Evolutionary conservation across 2,113 vertebrate species (phyloP).

Genomic region (Silurus glanis): DNA sequence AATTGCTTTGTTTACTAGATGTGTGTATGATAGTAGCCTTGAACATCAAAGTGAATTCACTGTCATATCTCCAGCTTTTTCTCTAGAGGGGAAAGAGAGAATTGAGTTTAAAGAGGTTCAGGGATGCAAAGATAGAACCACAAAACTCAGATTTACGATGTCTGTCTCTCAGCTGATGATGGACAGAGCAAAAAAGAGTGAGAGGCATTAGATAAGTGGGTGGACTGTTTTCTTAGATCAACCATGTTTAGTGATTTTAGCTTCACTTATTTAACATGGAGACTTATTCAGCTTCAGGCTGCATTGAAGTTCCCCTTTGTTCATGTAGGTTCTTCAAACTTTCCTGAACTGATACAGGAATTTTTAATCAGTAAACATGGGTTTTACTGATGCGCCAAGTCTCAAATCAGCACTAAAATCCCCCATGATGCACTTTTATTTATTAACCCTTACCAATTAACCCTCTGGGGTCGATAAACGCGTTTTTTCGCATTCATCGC

Average conservation of each 20-base stretch:
- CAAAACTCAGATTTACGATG: neutral
- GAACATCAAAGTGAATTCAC: neutral
- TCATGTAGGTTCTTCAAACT: neutral
- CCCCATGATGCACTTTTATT: too few species aligned
- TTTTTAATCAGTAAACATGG: neutral
- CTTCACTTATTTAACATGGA: neutral
- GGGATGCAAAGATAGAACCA: slow-evolving; percentile 32
- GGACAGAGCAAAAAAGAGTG: slow-evolving; percentile 25
- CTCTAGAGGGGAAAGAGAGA: slow-evolving; percentile 4
- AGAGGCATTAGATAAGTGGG: slow-evolving; percentile 30
- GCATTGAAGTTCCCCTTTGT: neutral
- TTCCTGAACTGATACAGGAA: neutral
- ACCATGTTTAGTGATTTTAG: slow-evolving; percentile 8
- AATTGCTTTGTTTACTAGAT: neutral
- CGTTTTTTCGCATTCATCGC: too few species aligned
- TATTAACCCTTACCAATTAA: too few species aligned
- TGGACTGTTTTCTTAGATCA: slow-evolving; percentile 19
- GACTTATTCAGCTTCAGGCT: neutral
- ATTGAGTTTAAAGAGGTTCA: slow-evolving; percentile 40
- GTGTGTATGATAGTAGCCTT: neutral
- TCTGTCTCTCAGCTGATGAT: slow-evolving; percentile 25
- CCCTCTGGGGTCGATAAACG: too few species aligned
- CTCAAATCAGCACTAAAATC: too few species aligned
- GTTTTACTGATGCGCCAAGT: too few species aligned
- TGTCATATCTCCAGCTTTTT: slow-evolving; percentile 5